Conservation (phyloP, 2,113 vertebrate genomes). For the Hippocampus barbouri region DNA sequence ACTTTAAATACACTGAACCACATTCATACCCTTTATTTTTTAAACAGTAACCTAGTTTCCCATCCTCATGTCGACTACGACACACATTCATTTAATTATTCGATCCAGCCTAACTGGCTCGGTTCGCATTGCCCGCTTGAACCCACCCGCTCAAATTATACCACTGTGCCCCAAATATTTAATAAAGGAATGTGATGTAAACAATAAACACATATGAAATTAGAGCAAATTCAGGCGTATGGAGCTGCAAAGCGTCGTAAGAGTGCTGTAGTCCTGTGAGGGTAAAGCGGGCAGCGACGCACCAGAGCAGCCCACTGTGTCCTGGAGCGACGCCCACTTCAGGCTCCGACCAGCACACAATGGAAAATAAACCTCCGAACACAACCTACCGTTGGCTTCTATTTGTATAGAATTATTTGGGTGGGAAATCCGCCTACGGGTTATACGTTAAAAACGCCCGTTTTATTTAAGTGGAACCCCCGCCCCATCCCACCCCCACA, state of each 20-base stretch:
- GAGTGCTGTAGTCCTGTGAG: slow-evolving; percentile 56
- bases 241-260: slow-evolving; percentile 27
- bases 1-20: slow-evolving; percentile 4
- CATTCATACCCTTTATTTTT: neutral
- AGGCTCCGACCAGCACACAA: slow-evolving; percentile 67
- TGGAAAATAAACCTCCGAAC: slow-evolving; percentile 48
- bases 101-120: slow-evolving; percentile 5
- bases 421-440: neutral
- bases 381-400: slow-evolving; percentile 12
- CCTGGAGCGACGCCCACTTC: slow-evolving; percentile 76
- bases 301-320: slow-evolving; percentile 58
- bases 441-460: slow-evolving; percentile 57
- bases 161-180: neutral
- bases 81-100: slow-evolving; percentile 30
- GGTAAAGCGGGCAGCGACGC: slow-evolving; percentile 64
- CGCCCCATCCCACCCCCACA: slow-evolving; percentile 21
- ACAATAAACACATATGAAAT: neutral
- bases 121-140: slow-evolving; percentile 47
- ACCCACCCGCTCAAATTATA: slow-evolving; percentile 48
- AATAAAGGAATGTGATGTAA: neutral
- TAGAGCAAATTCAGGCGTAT: neutral
- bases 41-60: slow-evolving; percentile 10
- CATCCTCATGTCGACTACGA: neutral
- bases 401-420: slow-evolving; percentile 3
- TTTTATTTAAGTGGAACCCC: slow-evolving; percentile 9